phyloP scores from a whole-genome alignment of 2,888 invertebrate genomes.

The Pemphredon lugubris region DNA sequence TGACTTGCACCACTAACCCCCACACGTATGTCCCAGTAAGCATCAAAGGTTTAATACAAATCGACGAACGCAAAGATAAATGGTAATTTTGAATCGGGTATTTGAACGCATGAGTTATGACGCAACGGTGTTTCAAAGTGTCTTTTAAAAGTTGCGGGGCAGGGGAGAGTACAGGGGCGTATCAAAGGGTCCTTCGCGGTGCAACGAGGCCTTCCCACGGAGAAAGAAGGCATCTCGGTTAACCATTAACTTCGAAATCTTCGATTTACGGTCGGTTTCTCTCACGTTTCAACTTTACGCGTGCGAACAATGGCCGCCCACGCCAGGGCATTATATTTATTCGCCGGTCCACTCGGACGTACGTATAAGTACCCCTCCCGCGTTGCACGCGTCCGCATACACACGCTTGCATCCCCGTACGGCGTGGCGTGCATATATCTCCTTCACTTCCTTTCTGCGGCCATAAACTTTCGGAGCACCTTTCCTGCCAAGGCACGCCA shows the following conservation, averaged over 20 bases:
- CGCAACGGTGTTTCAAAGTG: not conserved
- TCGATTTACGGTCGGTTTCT: slow-evolving; percentile 73
- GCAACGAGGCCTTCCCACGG: slow-evolving; percentile 54
- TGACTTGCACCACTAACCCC: no score
- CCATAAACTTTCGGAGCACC: slow-evolving; percentile 67
- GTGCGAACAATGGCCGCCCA: slow-evolving; percentile 74
- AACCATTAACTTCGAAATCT: slow-evolving; percentile 68
- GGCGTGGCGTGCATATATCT: slow-evolving; percentile 63
- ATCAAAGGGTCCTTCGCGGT: slow-evolving; percentile 6
- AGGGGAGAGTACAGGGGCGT: not conserved
- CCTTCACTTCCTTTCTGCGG: slow-evolving; percentile 63
- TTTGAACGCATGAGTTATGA: no score
- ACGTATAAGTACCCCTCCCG: slow-evolving; percentile 28
- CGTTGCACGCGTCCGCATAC: slow-evolving; percentile 32
- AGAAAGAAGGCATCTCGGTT: slow-evolving; percentile 34
- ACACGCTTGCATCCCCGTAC: slow-evolving; percentile 41
- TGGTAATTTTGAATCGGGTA: no score
- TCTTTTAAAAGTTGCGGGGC: not conserved
- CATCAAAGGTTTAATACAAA: no score
- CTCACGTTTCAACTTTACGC: slow-evolving; percentile 65
- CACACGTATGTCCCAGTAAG: no score
- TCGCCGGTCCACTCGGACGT: slow-evolving; percentile 53
- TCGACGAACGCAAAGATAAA: no score
- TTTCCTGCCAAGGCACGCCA: slow-evolving; percentile 52
- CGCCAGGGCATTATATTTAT: slow-evolving; percentile 70